phyloP scores from a whole-genome alignment of 2,113 vertebrate genomes.

The Cyprinodon variegatus region DNA sequence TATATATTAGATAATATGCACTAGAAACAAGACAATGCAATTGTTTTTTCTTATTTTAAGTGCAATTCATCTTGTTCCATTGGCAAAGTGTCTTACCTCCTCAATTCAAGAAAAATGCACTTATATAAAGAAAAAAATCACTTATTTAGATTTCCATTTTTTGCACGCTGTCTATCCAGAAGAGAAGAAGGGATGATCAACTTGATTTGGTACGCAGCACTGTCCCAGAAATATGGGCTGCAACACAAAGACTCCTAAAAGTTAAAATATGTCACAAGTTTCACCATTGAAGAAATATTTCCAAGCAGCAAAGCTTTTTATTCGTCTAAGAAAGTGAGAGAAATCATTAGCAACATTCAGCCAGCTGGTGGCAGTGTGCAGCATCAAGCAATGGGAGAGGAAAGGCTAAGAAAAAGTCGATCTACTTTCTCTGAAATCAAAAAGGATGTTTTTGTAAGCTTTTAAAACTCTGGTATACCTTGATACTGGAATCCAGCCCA shows the following conservation, averaged over 20 bases:
- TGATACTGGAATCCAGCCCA: background rate
- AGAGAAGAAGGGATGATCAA: background rate
- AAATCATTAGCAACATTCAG: background rate
- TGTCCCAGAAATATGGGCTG: no score
- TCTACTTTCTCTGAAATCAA: background rate
- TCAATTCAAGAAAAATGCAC: no score
- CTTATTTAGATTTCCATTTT: background rate
- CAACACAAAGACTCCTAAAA: no score
- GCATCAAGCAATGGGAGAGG: background rate
- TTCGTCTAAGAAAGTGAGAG: background rate
- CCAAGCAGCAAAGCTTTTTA: background rate
- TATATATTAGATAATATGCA: no score
- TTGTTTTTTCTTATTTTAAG: no score
- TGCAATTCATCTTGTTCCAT: no score
- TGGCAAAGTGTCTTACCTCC: no score
- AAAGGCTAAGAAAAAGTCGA: background rate
- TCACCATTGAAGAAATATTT: background rate
- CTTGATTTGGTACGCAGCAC: background rate
- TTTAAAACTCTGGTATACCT: background rate
- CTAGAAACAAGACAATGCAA: no score
- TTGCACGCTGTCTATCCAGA: background rate
- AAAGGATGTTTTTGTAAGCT: background rate
- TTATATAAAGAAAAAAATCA: no score
- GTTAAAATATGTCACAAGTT: background rate
- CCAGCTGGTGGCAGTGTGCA: background rate